Evolutionary conservation across 2,888 invertebrate genomes (phyloP), one percentile per base, ranked within the genome.

Genomic region (Hydropsyche betteni): DNA sequence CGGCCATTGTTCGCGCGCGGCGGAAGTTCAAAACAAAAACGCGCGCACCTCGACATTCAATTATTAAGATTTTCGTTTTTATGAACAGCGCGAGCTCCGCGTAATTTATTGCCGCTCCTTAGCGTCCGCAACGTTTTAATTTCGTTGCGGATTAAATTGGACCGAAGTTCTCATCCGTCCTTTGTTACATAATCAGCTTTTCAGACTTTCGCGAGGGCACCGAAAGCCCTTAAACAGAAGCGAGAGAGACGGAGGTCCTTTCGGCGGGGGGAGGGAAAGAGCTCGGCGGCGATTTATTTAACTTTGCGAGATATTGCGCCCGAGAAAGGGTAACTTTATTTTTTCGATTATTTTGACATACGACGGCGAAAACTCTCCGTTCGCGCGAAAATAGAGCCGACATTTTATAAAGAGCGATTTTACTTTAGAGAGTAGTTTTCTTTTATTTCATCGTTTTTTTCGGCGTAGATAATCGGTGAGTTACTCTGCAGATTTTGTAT

Each of bases 131-230:
- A 36, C 34, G 61, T 36, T 64, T 64, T 64, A 64, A 64, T 64
- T 64, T 64, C 64, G 61, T 16, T 24, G 24, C 61, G 34, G 64
- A 34, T 64, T 36, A 36, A 64, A 64, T 64, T 5, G 64, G 64
- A 36, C 64, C 34, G 64, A 64, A 64, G 64, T 36, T 36, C 64
- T 36, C 36, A 34, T 64, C 36, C 64, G 64, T 64, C 64, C 64
- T 64, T 64, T 64, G 64, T 64, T 64, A 64, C 64, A 36, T 64
- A 64, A 64, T 64, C 64, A 36, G 64, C 64, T 64, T 64, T 64
- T 64, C 64, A 64, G 64, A 64, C 64, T 64, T 64, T 64, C 34
- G 33, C 16, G 33, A 16, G 61, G n/a, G 24, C 44, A 64, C 44
- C 4, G 44, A 64, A 61, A 61, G 10, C 61, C 61, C 61, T 61